Base-by-base conservation (phyloP, 2,888 invertebrate genomes). In the Glyphotaelius pellucidus region DNA sequence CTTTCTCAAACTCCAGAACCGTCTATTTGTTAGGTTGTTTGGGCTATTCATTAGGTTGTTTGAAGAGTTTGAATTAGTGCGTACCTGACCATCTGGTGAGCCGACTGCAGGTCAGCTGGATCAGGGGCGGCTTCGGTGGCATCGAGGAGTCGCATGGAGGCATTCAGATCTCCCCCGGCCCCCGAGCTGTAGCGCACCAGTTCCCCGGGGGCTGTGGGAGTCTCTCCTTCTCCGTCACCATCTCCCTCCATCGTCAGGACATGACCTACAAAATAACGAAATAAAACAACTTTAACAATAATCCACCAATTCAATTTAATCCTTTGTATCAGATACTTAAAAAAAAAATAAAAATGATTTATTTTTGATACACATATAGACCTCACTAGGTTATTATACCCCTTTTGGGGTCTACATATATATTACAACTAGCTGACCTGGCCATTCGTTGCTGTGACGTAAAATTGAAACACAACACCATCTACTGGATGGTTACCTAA, bases 131-230 rank as follows among this genome's bases (percentile, higher is more conserved):
- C 95, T 90, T 95, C 96, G 91, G 95, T 96, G 4, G 95, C 96
- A 2, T 95, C 95, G 47, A 96, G 93, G 90, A 95, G 96, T 52
- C 95, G 94, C 0, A 96, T 94, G 0, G 96, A 96, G 0, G 95
- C 95, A 2, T 96, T 95, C 0, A 96, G 94, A 86, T 95, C 95
- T 0, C 95, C 95, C 67, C 95, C 97, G 94, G 97, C 97, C 87
- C 95, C 94, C 84, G 97, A 95, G 94, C 97, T 97, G 95, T 96
- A 97, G 89, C 96, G 95, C 94, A 97, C 97, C 85, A 98, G 96
- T 94, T 97, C 97, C 0, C 96, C 94, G 0, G 98, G 98, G 93
- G 98, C 97, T 94, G 97, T 95, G 9, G 97, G 96, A 0, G 96
- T 96, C 94, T 98, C 98, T 0, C 97, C 97, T 92, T 97, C 97